Evolutionary conservation across 2,888 invertebrate genomes (phyloP).

Genomic region (Aelia acuminata): DNA sequence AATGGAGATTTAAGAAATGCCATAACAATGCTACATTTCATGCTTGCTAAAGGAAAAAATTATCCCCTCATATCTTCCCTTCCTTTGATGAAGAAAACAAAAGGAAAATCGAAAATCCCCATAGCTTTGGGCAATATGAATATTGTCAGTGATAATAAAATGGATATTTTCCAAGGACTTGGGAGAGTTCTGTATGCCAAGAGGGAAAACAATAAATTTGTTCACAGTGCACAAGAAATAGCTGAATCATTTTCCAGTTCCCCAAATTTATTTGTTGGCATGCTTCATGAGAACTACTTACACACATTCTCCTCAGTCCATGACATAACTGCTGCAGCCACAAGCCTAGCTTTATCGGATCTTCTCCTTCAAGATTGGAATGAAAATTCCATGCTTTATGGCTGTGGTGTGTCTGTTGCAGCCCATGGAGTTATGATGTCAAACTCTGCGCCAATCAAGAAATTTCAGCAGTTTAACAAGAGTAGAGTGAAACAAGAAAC

Average conservation of each 20-base stretch:
- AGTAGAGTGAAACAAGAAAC: constrained; percentile 32
- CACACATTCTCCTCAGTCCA: constrained; percentile 62
- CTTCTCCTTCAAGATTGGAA: constrained; percentile 55
- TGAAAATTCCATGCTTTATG: constrained; percentile 53
- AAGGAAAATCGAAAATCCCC: constrained; percentile 14
- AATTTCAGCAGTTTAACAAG: constrained; percentile 64
- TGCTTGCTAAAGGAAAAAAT: constrained; percentile 49
- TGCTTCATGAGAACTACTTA: constrained; percentile 64
- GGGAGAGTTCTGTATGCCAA: constrained; percentile 63
- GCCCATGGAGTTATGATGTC: constrained; percentile 60
- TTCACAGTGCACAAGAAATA: constrained; percentile 59
- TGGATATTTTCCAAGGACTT: constrained; percentile 63
- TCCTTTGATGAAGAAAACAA: constrained; percentile 52
- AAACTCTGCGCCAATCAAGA: constrained; percentile 61
- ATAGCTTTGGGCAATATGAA: background rate
- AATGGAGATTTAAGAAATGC: constrained; percentile 63
- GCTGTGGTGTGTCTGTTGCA: constrained; percentile 59
- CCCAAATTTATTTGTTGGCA: constrained; percentile 61
- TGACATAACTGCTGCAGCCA: constrained; percentile 59
- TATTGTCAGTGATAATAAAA: constrained; percentile 50
- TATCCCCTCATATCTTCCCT: background rate
- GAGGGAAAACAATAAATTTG: constrained; percentile 58
- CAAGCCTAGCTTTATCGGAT: constrained; percentile 58
- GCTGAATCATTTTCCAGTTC: constrained; percentile 60
- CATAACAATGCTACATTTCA: constrained; percentile 59